Conservation (phyloP, 2,888 invertebrate species). For the Colostygia pectinataria region DNA sequence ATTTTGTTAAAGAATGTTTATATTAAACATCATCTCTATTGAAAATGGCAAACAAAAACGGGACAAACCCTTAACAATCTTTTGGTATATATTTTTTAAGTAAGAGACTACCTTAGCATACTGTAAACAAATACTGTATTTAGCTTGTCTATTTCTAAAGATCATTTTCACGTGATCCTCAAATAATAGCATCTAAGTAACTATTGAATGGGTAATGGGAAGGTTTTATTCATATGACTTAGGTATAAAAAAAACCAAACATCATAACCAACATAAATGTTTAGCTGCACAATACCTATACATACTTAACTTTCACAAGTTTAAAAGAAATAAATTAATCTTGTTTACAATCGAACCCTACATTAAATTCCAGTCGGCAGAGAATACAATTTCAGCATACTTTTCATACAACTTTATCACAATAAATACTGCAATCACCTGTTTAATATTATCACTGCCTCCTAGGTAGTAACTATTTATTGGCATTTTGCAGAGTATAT, state of each 20-base stretch:
- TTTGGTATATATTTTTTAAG: too few species aligned
- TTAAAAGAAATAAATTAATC: not conserved
- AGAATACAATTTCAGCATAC: slow-evolving; percentile 1
- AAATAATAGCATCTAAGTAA: too few species aligned
- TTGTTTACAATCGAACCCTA: not conserved
- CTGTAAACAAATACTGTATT: too few species aligned
- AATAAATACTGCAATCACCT: slow-evolving; percentile 12
- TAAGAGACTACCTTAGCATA: too few species aligned
- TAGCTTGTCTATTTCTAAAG: too few species aligned
- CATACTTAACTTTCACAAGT: not conserved
- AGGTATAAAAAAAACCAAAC: not conserved
- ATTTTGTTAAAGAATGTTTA: too few species aligned
- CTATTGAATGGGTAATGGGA: too few species aligned
- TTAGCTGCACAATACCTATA: not conserved
- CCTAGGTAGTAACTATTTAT: not conserved
- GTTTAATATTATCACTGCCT: slow-evolving; percentile 7
- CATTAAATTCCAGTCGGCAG: not conserved
- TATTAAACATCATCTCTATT: too few species aligned
- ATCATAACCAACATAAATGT: slow-evolving; percentile 1
- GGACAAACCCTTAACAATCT: too few species aligned
- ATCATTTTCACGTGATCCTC: too few species aligned
- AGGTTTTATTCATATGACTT: not conserved
- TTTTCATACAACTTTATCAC: slow-evolving; percentile 7
- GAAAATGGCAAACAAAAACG: too few species aligned
- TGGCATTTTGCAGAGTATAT: too few species aligned